Conservation (phyloP, 2,113 vertebrate genomes). For the Neotoma lepida region DNA sequence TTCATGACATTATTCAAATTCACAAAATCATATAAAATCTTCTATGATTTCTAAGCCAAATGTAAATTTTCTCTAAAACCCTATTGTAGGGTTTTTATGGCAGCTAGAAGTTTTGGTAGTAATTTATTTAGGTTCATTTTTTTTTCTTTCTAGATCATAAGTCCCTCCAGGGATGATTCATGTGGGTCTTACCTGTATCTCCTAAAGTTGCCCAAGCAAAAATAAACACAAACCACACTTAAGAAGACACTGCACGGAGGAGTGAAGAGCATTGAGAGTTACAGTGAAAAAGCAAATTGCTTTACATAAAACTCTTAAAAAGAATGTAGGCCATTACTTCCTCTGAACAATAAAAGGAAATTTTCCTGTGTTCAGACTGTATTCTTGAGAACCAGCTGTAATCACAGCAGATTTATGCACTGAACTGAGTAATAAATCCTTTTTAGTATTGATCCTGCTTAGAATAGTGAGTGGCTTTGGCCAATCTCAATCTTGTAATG, state of each 20-base stretch:
- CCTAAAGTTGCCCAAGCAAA: not conserved
- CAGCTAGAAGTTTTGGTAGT: not conserved
- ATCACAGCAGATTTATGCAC: slow-evolving; percentile 72
- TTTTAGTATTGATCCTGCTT: slow-evolving; percentile 76
- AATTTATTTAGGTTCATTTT: slow-evolving; percentile 7
- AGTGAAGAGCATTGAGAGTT: slow-evolving; percentile 7
- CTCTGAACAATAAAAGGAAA: slow-evolving; percentile 60
- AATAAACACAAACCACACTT: not conserved
- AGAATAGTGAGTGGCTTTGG: slow-evolving; percentile 60
- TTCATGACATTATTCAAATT: not conserved
- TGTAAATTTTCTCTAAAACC: not conserved
- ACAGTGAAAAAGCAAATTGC: slow-evolving; percentile 19
- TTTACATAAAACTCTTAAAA: slow-evolving; percentile 55
- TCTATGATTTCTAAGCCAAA: not conserved
- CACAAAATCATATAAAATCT: not conserved
- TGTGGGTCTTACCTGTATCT: not conserved
- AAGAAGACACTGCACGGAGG: not conserved
- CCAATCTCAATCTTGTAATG: slow-evolving; percentile 73
- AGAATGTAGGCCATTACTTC: slow-evolving; percentile 63
- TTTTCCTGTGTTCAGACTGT: slow-evolving; percentile 28
- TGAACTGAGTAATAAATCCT: slow-evolving; percentile 76
- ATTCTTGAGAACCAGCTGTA: slow-evolving; percentile 67
- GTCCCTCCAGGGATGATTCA: not conserved
- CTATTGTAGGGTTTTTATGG: not conserved
- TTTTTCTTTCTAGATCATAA: slow-evolving; percentile 11